Base-by-base conservation (phyloP, 2,888 invertebrate genomes). In the Hyposoter dolosus region DNA sequence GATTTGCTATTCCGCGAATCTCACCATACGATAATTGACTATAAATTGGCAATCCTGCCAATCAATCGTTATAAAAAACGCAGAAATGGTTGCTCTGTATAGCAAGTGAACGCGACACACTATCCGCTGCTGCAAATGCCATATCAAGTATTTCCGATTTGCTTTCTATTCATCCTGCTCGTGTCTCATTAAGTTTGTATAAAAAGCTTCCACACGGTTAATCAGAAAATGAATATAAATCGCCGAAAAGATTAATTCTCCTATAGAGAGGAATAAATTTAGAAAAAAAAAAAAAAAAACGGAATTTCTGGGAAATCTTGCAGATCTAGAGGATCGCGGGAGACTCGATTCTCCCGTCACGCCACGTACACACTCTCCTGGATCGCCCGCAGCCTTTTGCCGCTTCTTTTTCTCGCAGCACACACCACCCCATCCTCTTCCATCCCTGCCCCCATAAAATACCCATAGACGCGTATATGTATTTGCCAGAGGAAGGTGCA, bases 11-110 rank as follows among this genome's bases (percentile, higher is more conserved):
- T 93, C 93, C 91, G 90, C 91, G 92, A 93, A 93, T 90, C 89
- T 86, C 90, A 88, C 86, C 88, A 83, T 86, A 85, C 87, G 90
- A 89, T 92, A 93, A 93, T 93, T 93, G 91, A 90, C 90, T 89
- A 68, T 82, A 93, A 93, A 93, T 93, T 93, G 92, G 89, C 90
- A 92, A 93, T 92, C 90, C 93, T 93, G 93, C 93, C 93, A 93
- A 93, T 93, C 93, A 93, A 93, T 93, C 91, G 90, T 90, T 90
- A 91, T 92, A 91, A 91, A 93, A 92, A 92, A 92, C 92, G n/a
- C 17, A 77, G n/a, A 4, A 10, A 35, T 50, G 19, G 53, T 56
- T 83, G 76, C 50, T 76, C 74, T 75, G 68, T 68, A 74, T 28
- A 81, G 69, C 56, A 40, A 40, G 19, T 23, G n/a, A 40, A 69